phyloP scores from a whole-genome alignment of 1,140 invertebrate species.

The Oppia nitens region DNA sequence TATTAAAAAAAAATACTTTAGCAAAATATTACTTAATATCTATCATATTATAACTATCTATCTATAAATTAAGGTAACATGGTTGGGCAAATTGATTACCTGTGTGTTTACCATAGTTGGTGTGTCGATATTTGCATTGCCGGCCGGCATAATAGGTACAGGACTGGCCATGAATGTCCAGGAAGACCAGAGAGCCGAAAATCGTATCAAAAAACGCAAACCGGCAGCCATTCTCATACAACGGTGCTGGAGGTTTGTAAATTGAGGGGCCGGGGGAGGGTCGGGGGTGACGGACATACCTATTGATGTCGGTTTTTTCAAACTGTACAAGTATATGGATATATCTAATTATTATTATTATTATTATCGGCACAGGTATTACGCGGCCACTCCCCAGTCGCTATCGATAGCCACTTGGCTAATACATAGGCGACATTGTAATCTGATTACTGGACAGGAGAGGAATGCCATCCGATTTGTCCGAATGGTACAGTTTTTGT shows the following conservation, averaged over 20 bases:
- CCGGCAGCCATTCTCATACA: slow-evolving; percentile 9
- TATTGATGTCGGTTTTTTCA: too few relatives aligned
- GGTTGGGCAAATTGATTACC: slow-evolving; percentile 9
- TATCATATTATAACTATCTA: too few relatives aligned
- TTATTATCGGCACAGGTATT: too few relatives aligned
- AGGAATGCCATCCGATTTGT: neutral
- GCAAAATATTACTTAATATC: too few relatives aligned
- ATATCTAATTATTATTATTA: too few relatives aligned
- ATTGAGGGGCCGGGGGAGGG: too few relatives aligned
- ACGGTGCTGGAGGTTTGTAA: neutral
- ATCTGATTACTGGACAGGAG: neutral
- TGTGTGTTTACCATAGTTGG: slow-evolving; percentile 8
- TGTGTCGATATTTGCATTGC: slow-evolving; percentile 8
- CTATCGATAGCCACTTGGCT: neutral
- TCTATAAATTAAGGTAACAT: slow-evolving; percentile 13
- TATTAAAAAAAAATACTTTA: too few relatives aligned
- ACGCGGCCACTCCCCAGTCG: neutral
- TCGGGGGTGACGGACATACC: too few relatives aligned
- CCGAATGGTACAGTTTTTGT: slow-evolving; percentile 45
- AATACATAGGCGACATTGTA: neutral
- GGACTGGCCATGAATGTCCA: slow-evolving; percentile 10
- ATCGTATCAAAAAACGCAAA: neutral
- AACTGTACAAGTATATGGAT: too few relatives aligned
- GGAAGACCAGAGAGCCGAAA: slow-evolving; percentile 1
- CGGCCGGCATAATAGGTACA: slow-evolving; percentile 13